Conservation (phyloP, 2,113 vertebrate species). For the Pampusana beccarii region DNA sequence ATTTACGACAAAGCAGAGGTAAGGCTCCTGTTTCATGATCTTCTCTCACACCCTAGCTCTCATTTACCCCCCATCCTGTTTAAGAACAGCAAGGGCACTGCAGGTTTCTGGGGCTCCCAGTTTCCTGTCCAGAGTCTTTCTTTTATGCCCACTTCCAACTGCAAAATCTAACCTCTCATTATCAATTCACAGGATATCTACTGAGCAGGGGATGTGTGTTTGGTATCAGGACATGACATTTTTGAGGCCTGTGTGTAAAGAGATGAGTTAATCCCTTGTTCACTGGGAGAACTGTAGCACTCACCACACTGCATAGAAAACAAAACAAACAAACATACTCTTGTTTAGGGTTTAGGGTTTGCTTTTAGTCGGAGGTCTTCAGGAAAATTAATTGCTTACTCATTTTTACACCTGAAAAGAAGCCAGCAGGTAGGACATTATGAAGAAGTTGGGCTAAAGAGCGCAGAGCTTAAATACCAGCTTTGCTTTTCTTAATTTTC, state of each 20-base stretch:
- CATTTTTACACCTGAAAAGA: background rate
- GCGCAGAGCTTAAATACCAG: background rate
- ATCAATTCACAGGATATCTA: background rate
- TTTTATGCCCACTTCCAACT: background rate
- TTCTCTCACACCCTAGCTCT: background rate
- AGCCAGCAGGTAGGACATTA: background rate
- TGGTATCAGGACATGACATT: background rate
- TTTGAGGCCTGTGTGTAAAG: background rate
- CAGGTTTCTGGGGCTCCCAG: background rate
- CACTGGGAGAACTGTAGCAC: background rate
- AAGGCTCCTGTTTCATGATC: background rate
- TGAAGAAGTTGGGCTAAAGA: background rate
- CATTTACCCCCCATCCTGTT: too few species aligned
- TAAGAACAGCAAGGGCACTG: background rate
- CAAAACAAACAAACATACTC: background rate
- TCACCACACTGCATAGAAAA: background rate
- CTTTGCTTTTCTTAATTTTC: accelerated
- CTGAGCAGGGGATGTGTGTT: background rate
- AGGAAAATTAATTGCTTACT: background rate
- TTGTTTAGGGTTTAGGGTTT: background rate
- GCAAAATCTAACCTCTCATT: background rate
- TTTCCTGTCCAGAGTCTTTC: background rate
- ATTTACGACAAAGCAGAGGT: background rate
- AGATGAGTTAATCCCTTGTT: background rate
- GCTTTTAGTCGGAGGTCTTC: background rate